Percentiles rank a stretch among this genome's conserved stretches.
These are phyloP conservation scores for Cephus nigrinus DNA, from an alignment of 2,888 invertebrate genomes.

Conservation along the genomic window DNA sequence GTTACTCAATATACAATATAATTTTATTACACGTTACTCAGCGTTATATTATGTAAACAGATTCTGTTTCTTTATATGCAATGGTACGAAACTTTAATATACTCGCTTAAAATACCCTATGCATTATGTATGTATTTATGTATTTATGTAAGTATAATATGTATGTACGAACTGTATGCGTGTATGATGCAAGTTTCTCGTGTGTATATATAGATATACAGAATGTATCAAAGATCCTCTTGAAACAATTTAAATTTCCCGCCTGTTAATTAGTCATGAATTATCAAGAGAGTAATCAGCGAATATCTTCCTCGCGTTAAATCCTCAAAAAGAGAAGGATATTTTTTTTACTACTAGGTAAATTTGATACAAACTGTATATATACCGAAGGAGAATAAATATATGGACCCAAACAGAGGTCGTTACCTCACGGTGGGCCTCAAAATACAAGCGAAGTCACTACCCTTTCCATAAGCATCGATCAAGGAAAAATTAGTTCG, in stretches of 20 bases:
- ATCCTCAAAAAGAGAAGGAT: not conserved
- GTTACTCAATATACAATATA: constrained; percentile 58
- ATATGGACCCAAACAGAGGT: not conserved
- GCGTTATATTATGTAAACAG: constrained; percentile 24
- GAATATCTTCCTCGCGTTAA: not conserved
- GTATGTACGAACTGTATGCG: constrained; percentile 17
- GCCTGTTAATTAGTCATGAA: not conserved
- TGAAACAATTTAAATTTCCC: not conserved
- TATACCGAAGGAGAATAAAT: not conserved
- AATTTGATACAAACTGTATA: not conserved
- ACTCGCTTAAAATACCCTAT: constrained; percentile 53
- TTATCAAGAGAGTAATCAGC: not conserved
- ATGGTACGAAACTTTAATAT: constrained; percentile 55
- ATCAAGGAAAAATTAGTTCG: not conserved
- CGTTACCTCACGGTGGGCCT: not conserved
- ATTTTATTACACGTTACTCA: constrained; percentile 50
- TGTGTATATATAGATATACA: constrained; percentile 1
- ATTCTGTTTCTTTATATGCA: constrained; percentile 41
- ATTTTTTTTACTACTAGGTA: not conserved
- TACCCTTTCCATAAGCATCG: not conserved
- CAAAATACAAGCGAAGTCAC: not conserved
- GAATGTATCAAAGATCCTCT: not conserved
- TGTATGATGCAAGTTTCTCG: not conserved
- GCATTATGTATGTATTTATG: constrained; percentile 20
- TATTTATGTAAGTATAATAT: constrained; percentile 16